Percentiles rank a stretch among this genome's conserved stretches.
phyloP scores from a whole-genome alignment of 2,797 vertebrate genomes.

The Xyrichtys novacula region DNA sequence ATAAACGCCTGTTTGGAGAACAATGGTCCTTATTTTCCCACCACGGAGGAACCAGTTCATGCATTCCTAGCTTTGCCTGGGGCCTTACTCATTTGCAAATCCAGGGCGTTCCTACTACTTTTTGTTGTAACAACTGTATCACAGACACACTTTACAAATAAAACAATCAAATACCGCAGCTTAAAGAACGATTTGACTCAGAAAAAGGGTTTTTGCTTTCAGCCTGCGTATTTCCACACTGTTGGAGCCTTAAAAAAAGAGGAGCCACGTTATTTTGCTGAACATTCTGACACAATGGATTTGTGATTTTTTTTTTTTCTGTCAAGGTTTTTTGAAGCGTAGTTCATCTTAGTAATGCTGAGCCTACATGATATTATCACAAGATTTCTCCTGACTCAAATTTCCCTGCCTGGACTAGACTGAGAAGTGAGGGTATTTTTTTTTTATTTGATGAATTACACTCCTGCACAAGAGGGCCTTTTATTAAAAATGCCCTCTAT shows the following conservation, averaged over 20 bases:
- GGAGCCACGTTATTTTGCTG: too few species aligned
- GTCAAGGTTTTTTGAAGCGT: conserved; percentile 11
- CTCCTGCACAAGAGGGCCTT: conserved; percentile 43
- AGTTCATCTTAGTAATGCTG: conserved; percentile 50
- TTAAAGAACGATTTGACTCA: neutral
- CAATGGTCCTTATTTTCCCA: conserved; percentile 71
- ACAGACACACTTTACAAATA: conserved; percentile 26
- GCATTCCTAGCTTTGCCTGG: conserved; percentile 48
- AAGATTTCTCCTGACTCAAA: conserved; percentile 36
- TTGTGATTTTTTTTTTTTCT: conserved; percentile 1
- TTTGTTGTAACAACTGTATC: conserved; percentile 23
- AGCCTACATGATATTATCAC: conserved; percentile 41
- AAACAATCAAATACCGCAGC: conserved; percentile 12
- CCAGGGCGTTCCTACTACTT: conserved; percentile 37
- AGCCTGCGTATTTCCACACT: neutral
- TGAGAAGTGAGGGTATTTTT: conserved; percentile 26
- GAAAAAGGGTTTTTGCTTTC: conserved; percentile 9
- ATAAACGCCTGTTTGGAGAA: conserved; percentile 70
- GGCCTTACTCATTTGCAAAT: conserved; percentile 55
- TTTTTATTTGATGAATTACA: conserved; percentile 51
- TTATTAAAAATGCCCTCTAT: conserved; percentile 69
- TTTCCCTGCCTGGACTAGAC: conserved; percentile 40
- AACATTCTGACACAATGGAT: too few species aligned
- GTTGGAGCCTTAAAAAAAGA: conserved; percentile 1
- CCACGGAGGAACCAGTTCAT: conserved; percentile 62